Evolutionary conservation across 2,888 invertebrate genomes (phyloP), one percentile per base, ranked within the genome.

Genomic region (Idaea biselata): DNA sequence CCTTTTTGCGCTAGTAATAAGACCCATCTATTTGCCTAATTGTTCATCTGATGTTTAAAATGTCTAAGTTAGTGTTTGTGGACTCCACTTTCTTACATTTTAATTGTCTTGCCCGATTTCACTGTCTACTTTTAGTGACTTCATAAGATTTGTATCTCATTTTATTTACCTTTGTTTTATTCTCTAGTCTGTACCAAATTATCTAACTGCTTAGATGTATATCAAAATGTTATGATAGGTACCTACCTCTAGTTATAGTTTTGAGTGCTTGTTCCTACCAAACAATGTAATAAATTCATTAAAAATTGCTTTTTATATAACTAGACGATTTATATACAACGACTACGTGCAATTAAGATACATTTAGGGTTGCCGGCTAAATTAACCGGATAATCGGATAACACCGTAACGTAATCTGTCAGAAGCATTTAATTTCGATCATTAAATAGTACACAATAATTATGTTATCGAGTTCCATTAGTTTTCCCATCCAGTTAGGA

Each of bases 41-140:
- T 25, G 58, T 58, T 55, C 59, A 54, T 58, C 17, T 60, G 67
- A 63, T 62, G 61, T 63, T 59, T 16, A 55, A n/a, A 60, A 61
- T 64, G 61, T 61, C 63, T 63, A 59, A 61, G 60, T 66, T 65
- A 65, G 68, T 65, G 60, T 63, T 71, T 67, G 33, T 59, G 58
- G 31, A 60, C 61, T 67, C 59, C 61, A 63, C 60, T 69, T 68
- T 65, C 69, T 67, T 63, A 58, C 53, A 59, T 65, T 68, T 64
- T 71, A 63, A 66, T 68, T 68, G 68, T 18, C 31, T 16, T 58
- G 67, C 16, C 60, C 56, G 69, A 69, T 71, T 71, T 71, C 71
- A 64, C 71, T 54, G 57, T 56, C 63, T 57, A 58, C 63, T 68
- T 66, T 66, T 61, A 66, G 63, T 59, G 32, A 60, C 31, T 59